Conservation (phyloP, 2,797 vertebrate species). For the Bryconaethiops microstoma region DNA sequence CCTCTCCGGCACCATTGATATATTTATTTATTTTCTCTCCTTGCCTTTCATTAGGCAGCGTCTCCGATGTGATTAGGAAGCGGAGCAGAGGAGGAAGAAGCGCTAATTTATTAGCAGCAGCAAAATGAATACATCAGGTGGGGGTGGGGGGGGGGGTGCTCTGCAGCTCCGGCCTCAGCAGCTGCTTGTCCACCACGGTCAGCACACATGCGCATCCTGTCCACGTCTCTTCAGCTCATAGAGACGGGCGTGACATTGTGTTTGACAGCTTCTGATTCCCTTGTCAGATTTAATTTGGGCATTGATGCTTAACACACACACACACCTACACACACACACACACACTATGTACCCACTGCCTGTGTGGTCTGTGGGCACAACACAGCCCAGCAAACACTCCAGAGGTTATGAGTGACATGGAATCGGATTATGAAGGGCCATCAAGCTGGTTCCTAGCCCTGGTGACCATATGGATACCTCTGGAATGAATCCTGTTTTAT, state of each 20-base stretch:
- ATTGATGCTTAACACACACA: constrained; percentile 53
- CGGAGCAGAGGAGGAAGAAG: constrained; percentile 55
- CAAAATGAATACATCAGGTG: constrained; percentile 58
- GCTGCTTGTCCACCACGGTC: constrained; percentile 41
- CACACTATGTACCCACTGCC: background rate
- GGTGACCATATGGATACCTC: no score
- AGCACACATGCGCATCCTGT: constrained; percentile 39
- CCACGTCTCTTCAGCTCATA: constrained; percentile 61
- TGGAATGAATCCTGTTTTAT: no score
- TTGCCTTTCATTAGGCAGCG: constrained; percentile 69
- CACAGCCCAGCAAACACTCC: background rate
- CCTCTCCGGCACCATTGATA: background rate
- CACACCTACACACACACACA: constrained; percentile 27
- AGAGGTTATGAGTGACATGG: no score
- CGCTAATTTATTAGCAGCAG: constrained; percentile 62
- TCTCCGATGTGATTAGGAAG: constrained; percentile 52
- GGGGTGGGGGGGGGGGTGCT: background rate
- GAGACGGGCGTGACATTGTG: constrained; percentile 89
- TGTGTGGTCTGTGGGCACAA: background rate
- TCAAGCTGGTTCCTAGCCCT: no score
- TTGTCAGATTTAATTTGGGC: constrained; percentile 79
- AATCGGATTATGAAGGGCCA: no score
- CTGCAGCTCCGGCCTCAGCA: constrained; percentile 11
- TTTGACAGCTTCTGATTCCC: constrained; percentile 97
- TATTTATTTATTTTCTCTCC: constrained; percentile 29